Percentiles rank a stretch among this genome's conserved stretches.
Conservation (phyloP, 2,113 vertebrate genomes). For the Indicator indicator region DNA sequence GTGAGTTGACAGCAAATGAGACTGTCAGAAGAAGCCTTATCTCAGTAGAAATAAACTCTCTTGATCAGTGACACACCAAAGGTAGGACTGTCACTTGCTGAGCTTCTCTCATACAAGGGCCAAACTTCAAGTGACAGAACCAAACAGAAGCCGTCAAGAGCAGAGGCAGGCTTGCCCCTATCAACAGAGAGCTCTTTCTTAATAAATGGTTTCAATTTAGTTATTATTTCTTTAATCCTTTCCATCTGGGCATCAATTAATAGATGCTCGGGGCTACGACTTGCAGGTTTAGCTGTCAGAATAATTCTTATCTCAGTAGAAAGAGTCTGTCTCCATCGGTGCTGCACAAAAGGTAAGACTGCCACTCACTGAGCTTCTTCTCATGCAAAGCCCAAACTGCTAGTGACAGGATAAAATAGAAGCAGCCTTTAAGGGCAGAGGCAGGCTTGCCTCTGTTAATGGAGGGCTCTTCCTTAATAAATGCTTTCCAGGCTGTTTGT, state of each 20-base stretch:
- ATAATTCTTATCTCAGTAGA: constrained; percentile 1
- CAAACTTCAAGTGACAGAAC: not conserved
- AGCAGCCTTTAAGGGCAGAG: not conserved
- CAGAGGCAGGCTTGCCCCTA: not conserved
- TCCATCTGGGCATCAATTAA: constrained; percentile 19
- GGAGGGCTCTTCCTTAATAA: not conserved
- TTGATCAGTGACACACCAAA: not conserved
- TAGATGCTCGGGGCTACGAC: not conserved
- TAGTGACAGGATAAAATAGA: not conserved
- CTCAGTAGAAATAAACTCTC: not conserved
- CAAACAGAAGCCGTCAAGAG: not conserved
- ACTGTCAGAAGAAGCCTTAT: constrained; percentile 12
- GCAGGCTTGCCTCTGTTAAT: not conserved
- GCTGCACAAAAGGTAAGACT: not conserved
- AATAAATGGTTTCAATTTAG: not conserved
- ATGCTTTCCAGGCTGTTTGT: not conserved
- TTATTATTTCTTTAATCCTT: not conserved
- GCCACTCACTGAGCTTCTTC: not conserved
- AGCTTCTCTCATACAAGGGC: not conserved
- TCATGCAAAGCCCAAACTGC: not conserved
- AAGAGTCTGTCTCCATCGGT: not conserved
- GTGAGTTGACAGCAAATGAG: constrained; percentile 38
- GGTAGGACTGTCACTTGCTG: not conserved
- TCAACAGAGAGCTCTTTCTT: not conserved
- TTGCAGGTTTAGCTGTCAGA: not conserved